Conservation (phyloP, 2,888 invertebrate species). For the Parasteatoda lunata region DNA sequence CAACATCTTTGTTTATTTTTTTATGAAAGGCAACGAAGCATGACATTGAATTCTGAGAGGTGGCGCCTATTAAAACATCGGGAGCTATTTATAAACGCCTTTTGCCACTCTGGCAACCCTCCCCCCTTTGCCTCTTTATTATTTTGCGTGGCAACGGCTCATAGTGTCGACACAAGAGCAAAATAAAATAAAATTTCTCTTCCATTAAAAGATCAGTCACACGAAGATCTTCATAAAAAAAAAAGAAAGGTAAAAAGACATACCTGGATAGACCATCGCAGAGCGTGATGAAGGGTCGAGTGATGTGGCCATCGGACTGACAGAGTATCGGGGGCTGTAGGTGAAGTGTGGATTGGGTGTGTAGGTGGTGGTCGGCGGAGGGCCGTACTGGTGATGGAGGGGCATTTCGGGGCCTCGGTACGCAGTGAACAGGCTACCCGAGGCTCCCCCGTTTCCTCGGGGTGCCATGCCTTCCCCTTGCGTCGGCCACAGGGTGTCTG, state of each 20-base stretch:
- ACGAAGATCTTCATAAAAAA: no score
- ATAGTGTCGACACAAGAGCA: slow-evolving; percentile 46
- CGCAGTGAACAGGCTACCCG: slow-evolving; percentile 20
- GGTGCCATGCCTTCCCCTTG: slow-evolving; percentile 62
- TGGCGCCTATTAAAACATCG: slow-evolving; percentile 54
- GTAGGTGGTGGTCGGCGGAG: slow-evolving; percentile 11
- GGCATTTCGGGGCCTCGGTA: slow-evolving; percentile 37
- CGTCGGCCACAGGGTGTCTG: slow-evolving; percentile 63
- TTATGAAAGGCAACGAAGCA: slow-evolving; percentile 53
- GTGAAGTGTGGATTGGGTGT: slow-evolving; percentile 21
- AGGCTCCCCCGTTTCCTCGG: slow-evolving; percentile 52
- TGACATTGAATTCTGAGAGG: slow-evolving; percentile 58
- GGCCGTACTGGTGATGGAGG: slow-evolving; percentile 27
- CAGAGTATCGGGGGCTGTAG: slow-evolving; percentile 22
- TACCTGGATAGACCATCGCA: slow-evolving; percentile 53
- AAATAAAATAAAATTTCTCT: not conserved
- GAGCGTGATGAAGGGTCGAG: slow-evolving; percentile 15
- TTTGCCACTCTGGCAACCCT: slow-evolving; percentile 25
- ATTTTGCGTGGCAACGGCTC: slow-evolving; percentile 29
- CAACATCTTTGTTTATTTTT: slow-evolving; percentile 53
- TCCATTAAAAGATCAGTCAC: no score
- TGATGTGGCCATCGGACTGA: slow-evolving; percentile 35
- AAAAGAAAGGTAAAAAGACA: not conserved
- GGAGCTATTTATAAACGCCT: slow-evolving; percentile 62
- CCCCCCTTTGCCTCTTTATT: not conserved